Base-by-base conservation (phyloP, 1,140 invertebrate genomes). In the Caenorhabditis inopinata region DNA sequence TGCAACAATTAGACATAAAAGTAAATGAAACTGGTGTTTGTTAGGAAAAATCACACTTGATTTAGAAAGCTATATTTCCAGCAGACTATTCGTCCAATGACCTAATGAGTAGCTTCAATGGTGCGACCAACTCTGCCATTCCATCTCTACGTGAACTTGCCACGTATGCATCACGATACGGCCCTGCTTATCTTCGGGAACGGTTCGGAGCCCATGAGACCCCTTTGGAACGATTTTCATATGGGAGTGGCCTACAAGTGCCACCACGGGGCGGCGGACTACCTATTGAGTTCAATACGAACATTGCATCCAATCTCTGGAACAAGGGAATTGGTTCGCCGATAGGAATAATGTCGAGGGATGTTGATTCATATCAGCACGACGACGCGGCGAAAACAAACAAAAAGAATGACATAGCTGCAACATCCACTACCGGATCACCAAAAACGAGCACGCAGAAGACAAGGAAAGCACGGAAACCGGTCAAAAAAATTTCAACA, bases 71-170 rank as follows among this genome's bases (percentile, higher is more conserved):
- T 42, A 42, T 42, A n/a, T 45, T 45, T 78, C 11, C 45, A 78
- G 49, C 35, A n/a, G 53, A 78, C 25, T 38, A 53, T n/a, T 23
- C 49, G 2, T 29, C 76, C 4, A 78, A 78, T 29, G 76, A 78
- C 21, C 51, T 78, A 14, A 78, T 78, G 76, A 53, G 21, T 21
- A 78, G 76, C 29, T 78, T 78, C 53, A 78, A 58, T 35, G 76
- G 76, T 27, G 76, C 38, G 4, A 35, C 76, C n/a, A 62, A 58
- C 16, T 45, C 49, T 1, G 49, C 29, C 1, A 78, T 78, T n/a
- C 76, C 76, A 12, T 53, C 49, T 16, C 35, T 78, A 12, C 76
- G 49, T 29, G 45, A 58, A 25, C 49, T 51, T 42, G 76, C 35
- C 25, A 62, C 38, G 21, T 53, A 58, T 27, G 47, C 74, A 9